Percentiles rank a stretch among this genome's conserved stretches.
These are phyloP conservation scores for Crypturellus tataupa DNA, from an alignment of 2,797 vertebrate genomes.

Conservation along the genomic window DNA sequence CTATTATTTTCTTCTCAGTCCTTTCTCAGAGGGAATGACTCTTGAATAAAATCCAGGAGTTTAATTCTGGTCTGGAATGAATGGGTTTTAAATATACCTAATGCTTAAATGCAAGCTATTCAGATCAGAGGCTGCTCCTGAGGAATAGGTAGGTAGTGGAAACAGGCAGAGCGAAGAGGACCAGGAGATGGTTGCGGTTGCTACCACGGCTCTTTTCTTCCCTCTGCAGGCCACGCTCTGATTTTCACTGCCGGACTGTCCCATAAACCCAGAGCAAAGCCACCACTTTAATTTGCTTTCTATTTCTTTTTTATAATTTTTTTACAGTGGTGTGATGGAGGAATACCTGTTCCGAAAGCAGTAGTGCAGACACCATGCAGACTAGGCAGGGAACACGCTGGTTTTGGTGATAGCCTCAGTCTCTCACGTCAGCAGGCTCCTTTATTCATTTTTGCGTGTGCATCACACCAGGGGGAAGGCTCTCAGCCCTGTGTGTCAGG, in stretches of 20 bases:
- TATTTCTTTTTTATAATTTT: neutral
- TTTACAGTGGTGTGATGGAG: neutral
- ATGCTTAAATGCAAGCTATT: slow-evolving; percentile 18
- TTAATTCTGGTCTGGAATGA: slow-evolving; percentile 49
- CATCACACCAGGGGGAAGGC: neutral
- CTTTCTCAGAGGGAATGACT: neutral
- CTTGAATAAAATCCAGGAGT: slow-evolving; percentile 43
- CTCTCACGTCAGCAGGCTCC: neutral
- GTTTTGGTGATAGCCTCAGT: fast-evolving
- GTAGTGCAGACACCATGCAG: fast-evolving
- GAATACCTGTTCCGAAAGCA: neutral
- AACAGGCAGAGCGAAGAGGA: neutral
- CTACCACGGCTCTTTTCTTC: slow-evolving; percentile 73
- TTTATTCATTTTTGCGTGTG: neutral
- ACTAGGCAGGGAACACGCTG: neutral
- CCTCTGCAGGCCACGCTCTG: slow-evolving; percentile 70
- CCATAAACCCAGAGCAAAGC: neutral
- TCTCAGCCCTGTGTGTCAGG: fast-evolving
- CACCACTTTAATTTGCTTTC: neutral
- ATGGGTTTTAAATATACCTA: slow-evolving; percentile 34
- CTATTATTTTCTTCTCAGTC: slow-evolving; percentile 17
- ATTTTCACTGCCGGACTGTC: slow-evolving; percentile 29
- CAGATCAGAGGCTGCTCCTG: neutral
- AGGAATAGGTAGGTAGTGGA: neutral
- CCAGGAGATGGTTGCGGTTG: neutral